Conservation (phyloP, 2,888 invertebrate species). For the Gymnosoma rotundatum region DNA sequence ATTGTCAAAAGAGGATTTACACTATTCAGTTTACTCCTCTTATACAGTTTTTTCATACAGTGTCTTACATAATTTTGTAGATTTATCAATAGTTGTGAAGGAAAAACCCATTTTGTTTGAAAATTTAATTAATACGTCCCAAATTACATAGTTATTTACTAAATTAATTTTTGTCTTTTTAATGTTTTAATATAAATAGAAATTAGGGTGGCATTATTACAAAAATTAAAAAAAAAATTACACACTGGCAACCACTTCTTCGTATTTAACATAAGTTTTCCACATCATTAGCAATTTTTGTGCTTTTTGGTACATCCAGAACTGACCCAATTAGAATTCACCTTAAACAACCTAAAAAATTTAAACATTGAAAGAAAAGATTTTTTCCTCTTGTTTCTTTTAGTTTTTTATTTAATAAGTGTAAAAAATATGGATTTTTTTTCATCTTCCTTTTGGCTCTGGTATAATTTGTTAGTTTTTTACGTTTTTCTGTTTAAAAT, state of each 20-base stretch:
- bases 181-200: too few species aligned
- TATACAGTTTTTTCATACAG: neutral
- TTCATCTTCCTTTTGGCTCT: constrained; percentile 8
- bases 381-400: too few species aligned
- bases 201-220: too few species aligned
- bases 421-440: constrained; percentile 59
- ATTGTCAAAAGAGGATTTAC: constrained; percentile 22
- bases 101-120: too few species aligned
- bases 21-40: constrained; percentile 22
- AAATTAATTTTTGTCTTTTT: too few species aligned
- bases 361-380: too few species aligned
- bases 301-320: neutral
- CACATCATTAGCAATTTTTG: constrained; percentile 44
- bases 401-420: constrained; percentile 22
- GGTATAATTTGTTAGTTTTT: constrained; percentile 7
- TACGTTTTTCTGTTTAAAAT: constrained; percentile 34
- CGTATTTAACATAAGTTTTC: constrained; percentile 53
- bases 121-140: too few species aligned
- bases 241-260: too few species aligned
- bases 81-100: too few species aligned
- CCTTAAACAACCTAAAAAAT: constrained; percentile 50
- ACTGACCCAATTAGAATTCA: constrained; percentile 68
- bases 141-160: too few species aligned
- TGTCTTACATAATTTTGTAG: too few species aligned
- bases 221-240: too few species aligned